Conservation (phyloP, 1,140 invertebrate genomes). For the Eufriesea mexicana region DNA sequence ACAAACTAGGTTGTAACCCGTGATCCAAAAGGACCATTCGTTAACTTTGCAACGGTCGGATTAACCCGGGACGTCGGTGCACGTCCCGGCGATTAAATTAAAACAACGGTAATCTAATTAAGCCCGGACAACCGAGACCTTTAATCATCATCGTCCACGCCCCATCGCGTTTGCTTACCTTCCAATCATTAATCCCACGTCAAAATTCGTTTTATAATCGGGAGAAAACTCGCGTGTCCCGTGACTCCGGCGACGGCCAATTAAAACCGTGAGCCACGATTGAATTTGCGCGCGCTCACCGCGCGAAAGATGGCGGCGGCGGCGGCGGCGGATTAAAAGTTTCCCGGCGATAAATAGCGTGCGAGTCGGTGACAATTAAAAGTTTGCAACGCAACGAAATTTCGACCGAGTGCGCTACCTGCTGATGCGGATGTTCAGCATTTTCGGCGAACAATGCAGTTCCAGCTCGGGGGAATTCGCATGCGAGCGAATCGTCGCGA, state of each 20-base stretch:
- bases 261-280: background rate
- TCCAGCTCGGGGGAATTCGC: background rate
- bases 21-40: background rate
- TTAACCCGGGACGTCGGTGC: background rate
- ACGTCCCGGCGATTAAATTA: background rate
- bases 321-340: conserved; percentile 5
- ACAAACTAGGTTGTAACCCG: background rate
- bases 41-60: background rate
- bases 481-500: no score
- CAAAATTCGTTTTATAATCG: conserved; percentile 14
- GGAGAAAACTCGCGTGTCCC: background rate
- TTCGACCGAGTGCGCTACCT: background rate
- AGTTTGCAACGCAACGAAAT: conserved; percentile 8
- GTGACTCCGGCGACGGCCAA: background rate
- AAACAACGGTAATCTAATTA: conserved; percentile 20
- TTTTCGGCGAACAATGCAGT: background rate
- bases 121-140: background rate
- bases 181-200: conserved; percentile 12
- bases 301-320: no score
- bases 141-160: background rate
- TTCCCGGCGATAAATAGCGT: background rate
- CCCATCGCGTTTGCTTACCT: background rate
- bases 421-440: background rate
- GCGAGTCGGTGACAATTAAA: conserved; percentile 10
- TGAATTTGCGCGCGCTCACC: background rate